Conservation (phyloP, 2,797 vertebrate species). For the Siniperca scherzeri region DNA sequence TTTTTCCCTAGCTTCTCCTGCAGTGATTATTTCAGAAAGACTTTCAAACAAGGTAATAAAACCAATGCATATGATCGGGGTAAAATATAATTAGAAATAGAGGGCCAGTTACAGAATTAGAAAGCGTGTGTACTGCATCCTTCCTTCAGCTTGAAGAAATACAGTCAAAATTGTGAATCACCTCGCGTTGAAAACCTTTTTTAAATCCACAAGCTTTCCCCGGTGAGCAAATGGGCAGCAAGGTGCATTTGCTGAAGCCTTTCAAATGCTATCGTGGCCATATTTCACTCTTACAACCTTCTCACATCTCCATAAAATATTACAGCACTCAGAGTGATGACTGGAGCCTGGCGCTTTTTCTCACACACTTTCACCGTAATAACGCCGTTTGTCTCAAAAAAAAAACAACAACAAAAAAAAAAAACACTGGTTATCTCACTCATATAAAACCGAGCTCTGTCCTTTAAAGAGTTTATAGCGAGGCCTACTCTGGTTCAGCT, state of each 20-base stretch:
- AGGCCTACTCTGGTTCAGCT: not conserved
- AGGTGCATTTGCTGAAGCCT: conserved; percentile 78
- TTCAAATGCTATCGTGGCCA: conserved; percentile 76
- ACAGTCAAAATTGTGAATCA: conserved; percentile 76
- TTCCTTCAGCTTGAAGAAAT: conserved; percentile 57
- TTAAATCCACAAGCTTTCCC: conserved; percentile 74
- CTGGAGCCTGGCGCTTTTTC: conserved; percentile 52
- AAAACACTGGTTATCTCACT: conserved; percentile 56
- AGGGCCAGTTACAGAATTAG: conserved; percentile 70
- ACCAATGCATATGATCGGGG: conserved; percentile 41
- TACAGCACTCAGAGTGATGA: conserved; percentile 83
- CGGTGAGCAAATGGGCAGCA: conserved; percentile 72
- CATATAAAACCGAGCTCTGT: conserved; percentile 34
- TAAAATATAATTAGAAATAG: conserved; percentile 60
- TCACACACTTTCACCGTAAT: conserved; percentile 57
- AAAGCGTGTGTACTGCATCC: conserved; percentile 50
- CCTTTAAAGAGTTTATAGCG: conserved; percentile 23
- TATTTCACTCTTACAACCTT: conserved; percentile 84
- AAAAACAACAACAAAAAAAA: too few relatives aligned
- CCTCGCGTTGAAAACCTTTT: conserved; percentile 71
- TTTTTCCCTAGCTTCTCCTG: conserved; percentile 7
- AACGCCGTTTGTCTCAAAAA: conserved; percentile 60
- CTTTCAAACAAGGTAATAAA: conserved; percentile 59
- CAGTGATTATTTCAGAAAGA: conserved; percentile 64
- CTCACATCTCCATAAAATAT: conserved; percentile 86